Base-by-base conservation (phyloP, 2,797 vertebrate species). In the Knipowitschia caucasica region DNA sequence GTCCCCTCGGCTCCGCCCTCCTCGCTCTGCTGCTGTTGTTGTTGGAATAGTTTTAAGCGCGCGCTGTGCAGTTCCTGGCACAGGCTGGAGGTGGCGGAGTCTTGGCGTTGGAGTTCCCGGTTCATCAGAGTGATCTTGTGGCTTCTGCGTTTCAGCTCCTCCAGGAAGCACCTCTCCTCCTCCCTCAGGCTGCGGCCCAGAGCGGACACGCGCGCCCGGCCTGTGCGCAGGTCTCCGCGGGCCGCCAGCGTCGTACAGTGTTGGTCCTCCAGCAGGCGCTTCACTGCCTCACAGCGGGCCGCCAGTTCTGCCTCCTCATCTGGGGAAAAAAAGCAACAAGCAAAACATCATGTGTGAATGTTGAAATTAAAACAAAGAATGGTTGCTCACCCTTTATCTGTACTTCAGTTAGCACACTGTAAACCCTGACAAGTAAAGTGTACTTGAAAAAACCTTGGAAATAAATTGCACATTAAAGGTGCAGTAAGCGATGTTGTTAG, bases 91-190 rank as follows among this genome's bases (percentile, higher is more conserved):
- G 93, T 92, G 17, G 92, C 88, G 56, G 92, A 90, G 0, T 93
- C 95, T 82, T 96, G 94, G 30, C 92, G 93, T 64, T 94, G 92
- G 68, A 98, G 91, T 83, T 97, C 94, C 0, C 92, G 91, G 67
- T 90, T 92, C 33, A 98, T 88, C 52, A 95, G 80, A 0, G 93
- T 93, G 78, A 94, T 94, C 50, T 94, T 90, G 73, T 98, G 95
- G 79, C 95, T 95, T 58, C 93, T 91, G 0, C 92, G 89, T 55
- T 96, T 95, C 57, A 98, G 91, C 63, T 98, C 95, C 44, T 98
- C 94, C 73, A 98, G 84, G 86, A 96, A 98, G 7, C 84, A 88
- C 0, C 92, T 91, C 83, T 98, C 95, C 56, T 95, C 93, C 2
- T 85, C 91, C 64, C 91, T 87, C 54, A 98, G 88, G 72, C 86